Percentiles rank a stretch among this genome's conserved stretches.
Conservation (phyloP, 2,113 vertebrate genomes). For the Xenopus laevis region DNA sequence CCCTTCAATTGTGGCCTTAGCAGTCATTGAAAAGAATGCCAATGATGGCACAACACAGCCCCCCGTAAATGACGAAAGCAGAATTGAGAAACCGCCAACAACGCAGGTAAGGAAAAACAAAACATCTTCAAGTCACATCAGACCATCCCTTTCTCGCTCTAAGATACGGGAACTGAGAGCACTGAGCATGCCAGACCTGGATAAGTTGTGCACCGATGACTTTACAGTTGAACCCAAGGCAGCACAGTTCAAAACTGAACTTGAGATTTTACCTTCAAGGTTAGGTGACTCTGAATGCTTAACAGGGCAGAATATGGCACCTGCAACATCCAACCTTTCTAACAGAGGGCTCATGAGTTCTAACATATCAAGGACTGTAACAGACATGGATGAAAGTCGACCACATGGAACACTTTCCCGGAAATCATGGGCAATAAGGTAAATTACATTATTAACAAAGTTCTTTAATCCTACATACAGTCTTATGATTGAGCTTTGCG, state of each 20-base stretch:
- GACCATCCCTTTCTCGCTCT: constrained; percentile 62
- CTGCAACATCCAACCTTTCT: constrained; percentile 12
- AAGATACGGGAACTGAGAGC: constrained; percentile 82
- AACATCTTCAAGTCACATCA: constrained; percentile 51
- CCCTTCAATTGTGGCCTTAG: constrained; percentile 39
- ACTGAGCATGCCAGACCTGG: constrained; percentile 88
- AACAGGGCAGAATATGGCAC: constrained; percentile 5
- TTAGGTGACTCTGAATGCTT: not conserved
- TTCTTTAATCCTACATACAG: too few species aligned
- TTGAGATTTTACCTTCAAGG: constrained; percentile 59
- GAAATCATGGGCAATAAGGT: constrained; percentile 83
- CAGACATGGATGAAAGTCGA: constrained; percentile 33
- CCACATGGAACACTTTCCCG: constrained; percentile 14
- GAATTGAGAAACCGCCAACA: constrained; percentile 2
- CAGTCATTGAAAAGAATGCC: constrained; percentile 33
- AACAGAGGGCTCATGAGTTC: not conserved
- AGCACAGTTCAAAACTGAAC: constrained; percentile 62
- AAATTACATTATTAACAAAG: constrained; percentile 40
- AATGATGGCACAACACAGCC: constrained; percentile 27
- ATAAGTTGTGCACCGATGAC: constrained; percentile 76
- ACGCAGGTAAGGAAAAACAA: constrained; percentile 59
- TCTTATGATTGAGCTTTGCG: too few species aligned
- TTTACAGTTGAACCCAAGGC: constrained; percentile 49
- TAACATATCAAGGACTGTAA: constrained; percentile 37
- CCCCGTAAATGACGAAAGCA: constrained; percentile 23